Evolutionary conservation across 2,113 vertebrate species (phyloP).

Genomic region (Chlorodrepanis virens): DNA sequence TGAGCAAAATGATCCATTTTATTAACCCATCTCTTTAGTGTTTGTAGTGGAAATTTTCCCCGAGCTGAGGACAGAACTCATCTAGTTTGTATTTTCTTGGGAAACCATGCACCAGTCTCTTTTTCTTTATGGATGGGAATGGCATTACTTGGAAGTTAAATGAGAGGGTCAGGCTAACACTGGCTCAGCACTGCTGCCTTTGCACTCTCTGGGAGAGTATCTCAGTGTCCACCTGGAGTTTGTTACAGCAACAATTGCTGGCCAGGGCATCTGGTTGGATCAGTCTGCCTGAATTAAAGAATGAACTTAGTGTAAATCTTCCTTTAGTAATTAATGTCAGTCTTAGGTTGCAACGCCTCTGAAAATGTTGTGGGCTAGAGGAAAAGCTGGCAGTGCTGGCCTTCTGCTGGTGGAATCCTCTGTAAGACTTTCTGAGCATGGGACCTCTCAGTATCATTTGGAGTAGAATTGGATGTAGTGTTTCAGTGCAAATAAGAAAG

Average conservation of each 20-base stretch:
- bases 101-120: accelerated
- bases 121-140: background rate
- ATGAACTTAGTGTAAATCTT: background rate
- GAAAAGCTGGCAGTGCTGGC: background rate
- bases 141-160: background rate
- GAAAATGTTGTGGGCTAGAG: background rate
- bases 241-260: background rate
- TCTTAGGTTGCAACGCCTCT: background rate
- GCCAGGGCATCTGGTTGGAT: background rate
- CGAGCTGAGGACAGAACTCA: background rate
- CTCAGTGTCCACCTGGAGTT: background rate
- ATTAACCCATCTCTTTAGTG: background rate
- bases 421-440: background rate
- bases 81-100: background rate
- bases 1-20: background rate
- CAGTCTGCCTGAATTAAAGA: background rate
- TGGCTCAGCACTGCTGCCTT: background rate
- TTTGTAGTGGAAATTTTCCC: background rate
- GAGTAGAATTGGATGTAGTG: background rate
- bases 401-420: background rate
- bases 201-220: background rate
- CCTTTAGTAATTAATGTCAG: background rate
- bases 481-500: background rate
- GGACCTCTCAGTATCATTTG: background rate
- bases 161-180: background rate